Evolutionary conservation across 2,797 vertebrate genomes (phyloP).

Genomic region (Sparidentex hasta): DNA sequence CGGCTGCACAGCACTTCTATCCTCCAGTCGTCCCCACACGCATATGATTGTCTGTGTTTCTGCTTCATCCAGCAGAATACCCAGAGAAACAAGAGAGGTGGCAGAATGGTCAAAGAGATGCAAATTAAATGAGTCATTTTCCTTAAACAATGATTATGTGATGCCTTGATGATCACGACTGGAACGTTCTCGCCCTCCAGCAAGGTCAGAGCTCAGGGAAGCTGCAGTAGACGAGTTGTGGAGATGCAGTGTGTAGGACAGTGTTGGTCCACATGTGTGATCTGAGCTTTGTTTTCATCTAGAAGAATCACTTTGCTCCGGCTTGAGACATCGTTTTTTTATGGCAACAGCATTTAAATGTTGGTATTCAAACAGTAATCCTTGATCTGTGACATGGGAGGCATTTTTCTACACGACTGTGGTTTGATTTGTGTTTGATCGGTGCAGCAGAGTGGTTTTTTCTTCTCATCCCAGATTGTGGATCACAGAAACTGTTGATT

Average conservation of each 20-base stretch:
- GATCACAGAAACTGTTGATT: slow-evolving; percentile 39
- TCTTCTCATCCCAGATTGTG: slow-evolving; percentile 12
- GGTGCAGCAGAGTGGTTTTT: neutral
- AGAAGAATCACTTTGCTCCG: neutral
- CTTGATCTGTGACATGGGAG: slow-evolving; percentile 1
- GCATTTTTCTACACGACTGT: neutral
- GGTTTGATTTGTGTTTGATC: slow-evolving; percentile 1
- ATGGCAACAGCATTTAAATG: neutral
- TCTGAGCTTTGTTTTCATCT: no score
- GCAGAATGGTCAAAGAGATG: slow-evolving; percentile 13
- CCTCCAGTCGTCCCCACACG: no score
- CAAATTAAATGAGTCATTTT: slow-evolving; percentile 32
- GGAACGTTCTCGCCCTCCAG: slow-evolving; percentile 8
- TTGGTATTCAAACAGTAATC: neutral
- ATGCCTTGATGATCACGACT: slow-evolving; percentile 26
- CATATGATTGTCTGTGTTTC: neutral
- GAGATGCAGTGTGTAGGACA: neutral
- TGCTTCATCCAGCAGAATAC: slow-evolving; percentile 11
- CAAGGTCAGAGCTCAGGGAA: slow-evolving; percentile 28
- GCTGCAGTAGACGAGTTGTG: neutral
- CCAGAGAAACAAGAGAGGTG: neutral
- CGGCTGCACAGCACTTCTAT: neutral
- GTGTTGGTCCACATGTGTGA: neutral
- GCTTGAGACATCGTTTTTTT: neutral
- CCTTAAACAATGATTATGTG: slow-evolving; percentile 22